Percentiles rank a stretch among this genome's conserved stretches.
Conservation (phyloP, 2,797 vertebrate species). For the Gambusia yucatana region DNA sequence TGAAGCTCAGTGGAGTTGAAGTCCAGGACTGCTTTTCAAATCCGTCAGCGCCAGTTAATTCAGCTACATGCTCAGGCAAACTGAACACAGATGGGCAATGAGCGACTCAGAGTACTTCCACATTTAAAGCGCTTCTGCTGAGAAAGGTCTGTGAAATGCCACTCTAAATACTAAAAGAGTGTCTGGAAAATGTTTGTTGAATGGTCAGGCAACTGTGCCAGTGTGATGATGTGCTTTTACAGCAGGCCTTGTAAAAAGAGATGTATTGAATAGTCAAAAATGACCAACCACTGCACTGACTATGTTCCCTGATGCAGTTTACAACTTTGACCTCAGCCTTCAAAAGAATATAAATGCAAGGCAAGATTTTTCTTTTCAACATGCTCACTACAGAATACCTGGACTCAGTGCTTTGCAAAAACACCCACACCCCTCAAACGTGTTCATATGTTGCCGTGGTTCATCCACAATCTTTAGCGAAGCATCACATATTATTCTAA, state of each 20-base stretch:
- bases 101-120: slow-evolving; percentile 37
- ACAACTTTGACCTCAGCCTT: slow-evolving; percentile 13
- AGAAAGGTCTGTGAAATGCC: slow-evolving; percentile 51
- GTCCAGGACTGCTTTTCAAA: slow-evolving; percentile 48
- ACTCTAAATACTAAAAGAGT: slow-evolving; percentile 38
- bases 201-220: slow-evolving; percentile 36
- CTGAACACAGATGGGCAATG: slow-evolving; percentile 45
- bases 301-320: slow-evolving; percentile 11
- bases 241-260: slow-evolving; percentile 48
- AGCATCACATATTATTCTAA: no score
- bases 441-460: neutral
- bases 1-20: slow-evolving; percentile 50
- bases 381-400: neutral
- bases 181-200: slow-evolving; percentile 47
- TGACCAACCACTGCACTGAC: neutral
- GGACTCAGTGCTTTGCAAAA: neutral
- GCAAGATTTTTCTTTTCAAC: neutral
- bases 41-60: slow-evolving; percentile 62
- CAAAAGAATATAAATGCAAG: slow-evolving; percentile 12
- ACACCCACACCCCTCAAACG: neutral
- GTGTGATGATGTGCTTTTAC: slow-evolving; percentile 45
- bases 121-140: slow-evolving; percentile 32
- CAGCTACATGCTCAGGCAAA: slow-evolving; percentile 42
- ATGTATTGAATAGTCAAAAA: slow-evolving; percentile 5
- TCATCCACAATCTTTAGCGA: neutral